phyloP scores from a whole-genome alignment of 2,113 vertebrate genomes.

The Thamnophis sirtalis region DNA sequence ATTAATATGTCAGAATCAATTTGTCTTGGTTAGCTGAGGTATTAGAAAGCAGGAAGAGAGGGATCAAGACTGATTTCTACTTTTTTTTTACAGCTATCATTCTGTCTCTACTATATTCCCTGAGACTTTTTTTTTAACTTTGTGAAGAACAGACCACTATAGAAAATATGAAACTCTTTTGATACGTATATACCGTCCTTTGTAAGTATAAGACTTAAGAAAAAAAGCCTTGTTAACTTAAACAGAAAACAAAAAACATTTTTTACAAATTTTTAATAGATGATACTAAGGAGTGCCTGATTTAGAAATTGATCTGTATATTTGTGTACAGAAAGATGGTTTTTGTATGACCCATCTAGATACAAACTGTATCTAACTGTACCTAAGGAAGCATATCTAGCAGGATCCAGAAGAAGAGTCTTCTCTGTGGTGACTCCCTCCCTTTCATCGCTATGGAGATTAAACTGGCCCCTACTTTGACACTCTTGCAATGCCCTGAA shows the following conservation, averaged over 20 bases:
- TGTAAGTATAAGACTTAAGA: constrained; percentile 8
- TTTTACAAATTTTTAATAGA: background rate
- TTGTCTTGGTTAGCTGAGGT: constrained; percentile 50
- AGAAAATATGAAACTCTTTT: constrained; percentile 30
- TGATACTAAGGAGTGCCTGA: background rate
- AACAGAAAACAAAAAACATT: background rate
- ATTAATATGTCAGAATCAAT: constrained; percentile 65
- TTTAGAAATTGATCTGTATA: background rate
- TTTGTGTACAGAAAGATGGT: background rate
- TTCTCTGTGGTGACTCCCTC: too few species aligned
- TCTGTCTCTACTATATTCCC: constrained; percentile 28
- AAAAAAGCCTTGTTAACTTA: constrained; percentile 1
- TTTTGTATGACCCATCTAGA: background rate
- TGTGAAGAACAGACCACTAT: constrained; percentile 15
- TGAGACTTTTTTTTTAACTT: background rate
- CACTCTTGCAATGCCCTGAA: background rate
- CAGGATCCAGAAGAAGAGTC: background rate
- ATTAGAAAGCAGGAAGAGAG: constrained; percentile 14
- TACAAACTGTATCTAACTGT: background rate
- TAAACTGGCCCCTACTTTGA: background rate
- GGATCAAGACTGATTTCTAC: constrained; percentile 41
- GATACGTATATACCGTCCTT: background rate
- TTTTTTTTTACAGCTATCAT: constrained; percentile 35
- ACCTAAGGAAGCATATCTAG: background rate
- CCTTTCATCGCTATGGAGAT: background rate